phyloP scores from a whole-genome alignment of 2,113 vertebrate genomes.

The Gambusia affinis region DNA sequence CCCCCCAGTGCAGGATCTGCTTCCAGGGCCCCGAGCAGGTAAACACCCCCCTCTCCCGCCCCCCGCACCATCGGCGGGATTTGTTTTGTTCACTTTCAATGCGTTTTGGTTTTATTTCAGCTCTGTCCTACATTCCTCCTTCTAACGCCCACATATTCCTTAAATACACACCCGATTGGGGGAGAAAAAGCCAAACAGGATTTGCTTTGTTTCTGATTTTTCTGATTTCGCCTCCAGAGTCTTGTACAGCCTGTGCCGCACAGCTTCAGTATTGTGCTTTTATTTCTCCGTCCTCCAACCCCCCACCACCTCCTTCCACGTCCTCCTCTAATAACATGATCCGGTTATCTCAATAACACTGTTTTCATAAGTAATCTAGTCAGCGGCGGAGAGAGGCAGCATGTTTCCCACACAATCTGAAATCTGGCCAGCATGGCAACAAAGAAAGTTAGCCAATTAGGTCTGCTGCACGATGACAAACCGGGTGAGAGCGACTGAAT shows the following conservation, averaged over 20 bases:
- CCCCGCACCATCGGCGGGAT: too few relatives aligned
- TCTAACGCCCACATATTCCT: neutral
- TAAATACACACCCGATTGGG: neutral
- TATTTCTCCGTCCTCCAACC: neutral
- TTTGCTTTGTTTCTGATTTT: constrained; percentile 11
- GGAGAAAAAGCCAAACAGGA: neutral
- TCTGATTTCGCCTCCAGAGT: neutral
- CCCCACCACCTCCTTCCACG: too few relatives aligned
- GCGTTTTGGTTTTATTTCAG: neutral
- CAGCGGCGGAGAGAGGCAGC: constrained; percentile 33
- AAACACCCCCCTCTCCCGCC: constrained; percentile 4
- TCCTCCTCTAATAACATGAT: neutral
- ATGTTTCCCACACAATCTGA: constrained; percentile 53
- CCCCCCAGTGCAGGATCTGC: constrained; percentile 92
- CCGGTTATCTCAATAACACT: constrained; percentile 47
- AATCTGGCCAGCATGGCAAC: constrained; percentile 70
- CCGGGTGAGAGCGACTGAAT: constrained; percentile 44
- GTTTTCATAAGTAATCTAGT: constrained; percentile 47
- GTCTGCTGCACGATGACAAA: constrained; percentile 66
- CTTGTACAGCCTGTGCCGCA: neutral
- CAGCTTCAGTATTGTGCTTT: constrained; percentile 6
- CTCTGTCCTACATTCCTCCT: constrained; percentile 1
- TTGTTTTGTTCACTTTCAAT: too few relatives aligned
- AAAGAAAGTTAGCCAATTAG: constrained; percentile 74
- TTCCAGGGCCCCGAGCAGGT: constrained; percentile 95